Base-by-base conservation (phyloP, 2,888 invertebrate species). In the Amblyteles armatorius region DNA sequence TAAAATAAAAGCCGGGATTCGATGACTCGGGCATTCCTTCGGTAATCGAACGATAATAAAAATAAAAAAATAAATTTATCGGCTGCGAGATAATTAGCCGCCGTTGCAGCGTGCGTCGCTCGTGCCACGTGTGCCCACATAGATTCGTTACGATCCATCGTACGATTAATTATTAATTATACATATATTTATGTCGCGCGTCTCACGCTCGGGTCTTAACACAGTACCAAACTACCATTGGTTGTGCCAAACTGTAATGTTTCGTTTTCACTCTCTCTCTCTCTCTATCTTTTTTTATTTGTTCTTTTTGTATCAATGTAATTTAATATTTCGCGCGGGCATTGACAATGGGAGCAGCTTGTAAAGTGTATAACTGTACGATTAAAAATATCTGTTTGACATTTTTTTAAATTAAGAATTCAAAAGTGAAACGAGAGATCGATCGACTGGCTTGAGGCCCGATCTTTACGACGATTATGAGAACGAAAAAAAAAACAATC, bases 151-250 rank as follows among this genome's bases (percentile, higher is more conserved):
- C 69, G 82, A 79, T 63, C 48, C 48, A 60, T 84, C 86, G 73
- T 86, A 86, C 82, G 80, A 78, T 71, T 87, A 72, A 85, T 84
- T 78, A 86, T 81, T 79, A 83, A 83, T 84, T 80, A 68, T 86
- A 73, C 84, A 83, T 83, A 83, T 85, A 88, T 83, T 85, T 88
- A 87, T 84, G 82, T 85, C 57, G 44, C 67, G 72, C 63, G 67
- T 74, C 69, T 69, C 77, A 83, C 79, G 73, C 74, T 74, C 60
- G 83, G 65, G 82, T 84, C 78, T 83, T 50, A 55, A 85, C 81
- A 88, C 89, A 88, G 89, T 91, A 91, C 90, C 89, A 90, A 90
- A 90, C 89, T 89, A 88, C 87, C 85, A 87, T 89, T 90, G 89
- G 91, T 91, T 90, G 91, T 91, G 91, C 90, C 91, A 91, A 90